Evolutionary conservation across 2,113 vertebrate species (phyloP).

Genomic region (Gallinago undulata): DNA sequence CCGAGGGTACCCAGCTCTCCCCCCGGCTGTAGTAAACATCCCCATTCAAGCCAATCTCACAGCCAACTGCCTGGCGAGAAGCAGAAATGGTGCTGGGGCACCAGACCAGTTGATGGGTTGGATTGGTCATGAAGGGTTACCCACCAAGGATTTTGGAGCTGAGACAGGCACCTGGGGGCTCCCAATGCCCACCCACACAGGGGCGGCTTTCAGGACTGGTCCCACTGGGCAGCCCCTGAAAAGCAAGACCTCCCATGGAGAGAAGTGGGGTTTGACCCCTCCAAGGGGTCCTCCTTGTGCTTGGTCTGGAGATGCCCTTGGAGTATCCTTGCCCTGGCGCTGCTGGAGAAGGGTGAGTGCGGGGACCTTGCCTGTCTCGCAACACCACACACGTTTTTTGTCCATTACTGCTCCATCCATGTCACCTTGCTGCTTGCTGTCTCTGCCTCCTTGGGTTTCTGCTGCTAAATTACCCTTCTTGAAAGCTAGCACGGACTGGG

Average conservation of each 20-base stretch:
- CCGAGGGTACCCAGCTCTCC: neutral
- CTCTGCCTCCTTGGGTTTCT: neutral
- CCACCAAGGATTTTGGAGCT: neutral
- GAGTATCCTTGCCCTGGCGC: fast-evolving
- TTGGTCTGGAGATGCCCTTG: neutral
- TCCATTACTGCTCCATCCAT: fast-evolving
- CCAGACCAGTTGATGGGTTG: neutral
- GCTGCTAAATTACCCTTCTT: neutral
- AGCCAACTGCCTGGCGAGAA: neutral
- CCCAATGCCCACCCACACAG: fast-evolving
- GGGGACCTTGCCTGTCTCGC: neutral
- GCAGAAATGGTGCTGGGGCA: neutral
- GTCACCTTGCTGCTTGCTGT: neutral
- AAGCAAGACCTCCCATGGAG: neutral
- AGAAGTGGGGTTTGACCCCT: neutral
- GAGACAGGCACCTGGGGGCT: fast-evolving
- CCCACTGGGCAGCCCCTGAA: neutral
- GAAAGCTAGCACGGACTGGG: neutral
- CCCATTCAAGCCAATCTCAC: neutral
- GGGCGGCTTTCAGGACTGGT: neutral
- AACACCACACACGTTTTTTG: fast-evolving
- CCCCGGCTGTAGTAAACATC: neutral
- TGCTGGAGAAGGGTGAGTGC: neutral
- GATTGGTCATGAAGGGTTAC: neutral
- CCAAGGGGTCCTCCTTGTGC: neutral